Evolutionary conservation across 2,113 vertebrate genomes (phyloP).

Genomic region (Pluvialis apricaria): DNA sequence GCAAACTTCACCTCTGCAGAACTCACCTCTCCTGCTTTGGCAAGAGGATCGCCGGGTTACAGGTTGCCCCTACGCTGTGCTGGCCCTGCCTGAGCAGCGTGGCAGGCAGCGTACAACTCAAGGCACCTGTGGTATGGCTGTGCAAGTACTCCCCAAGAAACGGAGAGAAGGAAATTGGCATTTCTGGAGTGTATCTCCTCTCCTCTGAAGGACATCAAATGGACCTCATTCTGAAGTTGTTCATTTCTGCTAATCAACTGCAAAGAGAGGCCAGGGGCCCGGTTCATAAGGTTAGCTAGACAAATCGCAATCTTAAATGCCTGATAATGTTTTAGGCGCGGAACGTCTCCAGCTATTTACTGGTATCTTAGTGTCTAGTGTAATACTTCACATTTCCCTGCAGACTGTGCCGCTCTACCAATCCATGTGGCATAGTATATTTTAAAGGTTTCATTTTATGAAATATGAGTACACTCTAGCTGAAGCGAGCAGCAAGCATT

Average conservation of each 20-base stretch:
- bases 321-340: neutral
- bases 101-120: neutral
- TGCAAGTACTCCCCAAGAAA: neutral
- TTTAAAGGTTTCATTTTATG: neutral
- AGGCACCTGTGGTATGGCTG: neutral
- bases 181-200: neutral
- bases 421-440: neutral
- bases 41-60: neutral
- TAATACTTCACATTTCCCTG: neutral
- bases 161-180: neutral
- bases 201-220: neutral
- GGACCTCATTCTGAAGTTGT: neutral
- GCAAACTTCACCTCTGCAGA: neutral
- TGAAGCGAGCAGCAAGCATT: neutral
- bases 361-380: neutral
- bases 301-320: neutral
- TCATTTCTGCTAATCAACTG: neutral
- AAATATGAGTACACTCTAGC: neutral
- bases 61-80: neutral
- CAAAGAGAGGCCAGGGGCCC: neutral
- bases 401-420: neutral
- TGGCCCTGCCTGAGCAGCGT: neutral
- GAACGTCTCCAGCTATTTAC: neutral
- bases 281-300: neutral
- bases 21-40: neutral